phyloP scores from a whole-genome alignment of 2,113 vertebrate species.

The Scomber scombrus region DNA sequence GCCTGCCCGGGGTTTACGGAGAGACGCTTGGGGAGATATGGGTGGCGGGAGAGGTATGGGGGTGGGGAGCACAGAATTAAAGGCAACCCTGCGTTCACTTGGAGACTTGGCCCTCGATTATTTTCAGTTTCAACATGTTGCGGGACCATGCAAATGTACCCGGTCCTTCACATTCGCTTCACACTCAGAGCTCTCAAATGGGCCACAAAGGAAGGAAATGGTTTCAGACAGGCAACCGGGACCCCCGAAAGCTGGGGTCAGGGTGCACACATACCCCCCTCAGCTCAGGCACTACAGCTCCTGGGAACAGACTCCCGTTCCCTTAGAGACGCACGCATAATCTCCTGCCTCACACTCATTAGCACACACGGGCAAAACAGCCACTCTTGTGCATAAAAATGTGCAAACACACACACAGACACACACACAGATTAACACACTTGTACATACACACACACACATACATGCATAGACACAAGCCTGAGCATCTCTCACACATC shows the following conservation, averaged over 20 bases:
- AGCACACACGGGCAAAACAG: constrained; percentile 63
- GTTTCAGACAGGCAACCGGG: constrained; percentile 74
- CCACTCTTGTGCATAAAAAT: constrained; percentile 46
- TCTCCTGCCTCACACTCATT: constrained; percentile 76
- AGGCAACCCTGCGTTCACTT: constrained; percentile 14
- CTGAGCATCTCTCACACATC: constrained; percentile 16
- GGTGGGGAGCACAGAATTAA: constrained; percentile 38
- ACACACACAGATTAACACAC: constrained; percentile 25
- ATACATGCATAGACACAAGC: not conserved
- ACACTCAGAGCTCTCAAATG: constrained; percentile 53
- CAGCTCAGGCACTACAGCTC: constrained; percentile 64
- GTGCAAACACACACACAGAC: constrained; percentile 33
- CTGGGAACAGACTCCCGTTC: constrained; percentile 76
- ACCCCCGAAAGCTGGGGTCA: constrained; percentile 76
- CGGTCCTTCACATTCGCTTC: constrained; percentile 56
- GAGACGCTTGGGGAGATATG: constrained; percentile 47
- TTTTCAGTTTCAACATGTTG: constrained; percentile 50
- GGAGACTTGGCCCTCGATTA: constrained; percentile 30
- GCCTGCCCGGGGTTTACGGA: constrained; percentile 20
- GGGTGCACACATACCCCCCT: constrained; percentile 64
- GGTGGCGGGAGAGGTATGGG: constrained; percentile 42
- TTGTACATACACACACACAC: constrained; percentile 7
- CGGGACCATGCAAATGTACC: constrained; percentile 58
- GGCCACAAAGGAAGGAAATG: constrained; percentile 75
- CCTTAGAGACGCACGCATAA: constrained; percentile 78